Evolutionary conservation across 2,113 vertebrate species (phyloP), one percentile per base, ranked within the genome.

Genomic region (Triplophysa siluroides): DNA sequence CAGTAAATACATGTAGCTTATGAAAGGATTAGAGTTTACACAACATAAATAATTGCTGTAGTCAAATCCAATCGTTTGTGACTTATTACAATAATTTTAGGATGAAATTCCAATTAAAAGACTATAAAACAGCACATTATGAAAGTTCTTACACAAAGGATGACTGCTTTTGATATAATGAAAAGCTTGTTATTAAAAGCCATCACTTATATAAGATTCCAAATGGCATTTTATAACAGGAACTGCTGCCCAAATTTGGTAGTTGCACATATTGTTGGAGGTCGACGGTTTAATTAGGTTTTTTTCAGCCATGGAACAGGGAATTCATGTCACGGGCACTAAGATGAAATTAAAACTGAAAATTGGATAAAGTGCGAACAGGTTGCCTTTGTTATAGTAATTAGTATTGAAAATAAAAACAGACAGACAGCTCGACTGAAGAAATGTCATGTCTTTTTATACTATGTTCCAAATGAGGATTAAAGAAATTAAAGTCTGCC

Each of bases 401-500:
- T 90, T 88, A 87, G 62, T 81, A 79, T 47, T 84, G 79, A 82
- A 86, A 83, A 87, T 80, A 83, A 66, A 82, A 88, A 85, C 70
- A 83, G 82, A 86, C 70, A 82, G 74, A 79, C 82, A 60, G 78
- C 29, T 45, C 50, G 61, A 54, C 14, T 77, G 64, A 62, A n/a
- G 83, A 83, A 86, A 83, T 85, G 70, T 78, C 75, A 88, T 76
- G 81, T 80, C 84, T 80, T 86, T 74, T 86, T 33, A 84, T 83
- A 87, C 84, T 84, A 83, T 89, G 87, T 88, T 91, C 83, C 84
- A 85, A 81, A 81, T 84, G 81, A 76, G 89, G 90, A 91, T 90
- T 90, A 87, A 86, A 78, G 67, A 89, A 88, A 89, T 78, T 84
- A 85, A 87, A 89, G 79, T 85, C 63, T 81, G 85, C 67, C 83